Percentiles rank a stretch among this genome's conserved stretches.
Conservation (phyloP, 2,888 invertebrate genomes). For the Rhaphigaster nebulosa region DNA sequence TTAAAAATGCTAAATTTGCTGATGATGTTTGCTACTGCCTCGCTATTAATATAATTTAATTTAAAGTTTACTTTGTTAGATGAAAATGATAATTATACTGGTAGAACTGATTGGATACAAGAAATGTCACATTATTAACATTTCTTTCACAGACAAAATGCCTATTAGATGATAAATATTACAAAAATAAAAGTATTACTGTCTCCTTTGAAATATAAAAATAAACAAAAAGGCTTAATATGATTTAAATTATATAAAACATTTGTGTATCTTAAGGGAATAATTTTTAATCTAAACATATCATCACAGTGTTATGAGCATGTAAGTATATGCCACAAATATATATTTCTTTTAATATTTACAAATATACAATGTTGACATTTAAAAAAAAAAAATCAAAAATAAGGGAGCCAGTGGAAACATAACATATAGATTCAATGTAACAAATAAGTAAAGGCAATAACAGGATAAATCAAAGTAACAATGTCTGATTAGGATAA, state of each 20-base stretch:
- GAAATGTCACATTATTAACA: neutral
- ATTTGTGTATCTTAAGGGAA: slow-evolving; percentile 41
- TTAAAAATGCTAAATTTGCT: neutral
- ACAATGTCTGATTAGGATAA: neutral
- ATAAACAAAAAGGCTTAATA: neutral
- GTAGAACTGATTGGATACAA: neutral
- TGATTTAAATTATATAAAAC: neutral
- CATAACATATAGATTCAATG: neutral
- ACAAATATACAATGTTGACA: slow-evolving; percentile 43
- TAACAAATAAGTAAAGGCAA: neutral
- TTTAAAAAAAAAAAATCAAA: slow-evolving; percentile 4
- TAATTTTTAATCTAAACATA: slow-evolving; percentile 29
- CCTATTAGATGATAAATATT: neutral
- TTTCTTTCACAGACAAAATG: neutral
- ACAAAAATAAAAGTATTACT: neutral
- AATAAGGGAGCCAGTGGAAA: slow-evolving; percentile 9
- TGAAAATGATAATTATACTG: neutral
- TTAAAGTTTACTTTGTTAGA: neutral
- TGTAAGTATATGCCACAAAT: slow-evolving; percentile 46
- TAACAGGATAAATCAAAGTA: neutral
- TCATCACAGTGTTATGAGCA: slow-evolving; percentile 47
- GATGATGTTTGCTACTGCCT: neutral
- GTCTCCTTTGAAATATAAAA: neutral
- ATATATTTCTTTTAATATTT: slow-evolving; percentile 47
- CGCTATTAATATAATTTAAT: neutral